These are phyloP conservation scores for Hypotaenidia okinawae DNA, from an alignment of 2,797 vertebrate genomes.

Conservation along the genomic window DNA sequence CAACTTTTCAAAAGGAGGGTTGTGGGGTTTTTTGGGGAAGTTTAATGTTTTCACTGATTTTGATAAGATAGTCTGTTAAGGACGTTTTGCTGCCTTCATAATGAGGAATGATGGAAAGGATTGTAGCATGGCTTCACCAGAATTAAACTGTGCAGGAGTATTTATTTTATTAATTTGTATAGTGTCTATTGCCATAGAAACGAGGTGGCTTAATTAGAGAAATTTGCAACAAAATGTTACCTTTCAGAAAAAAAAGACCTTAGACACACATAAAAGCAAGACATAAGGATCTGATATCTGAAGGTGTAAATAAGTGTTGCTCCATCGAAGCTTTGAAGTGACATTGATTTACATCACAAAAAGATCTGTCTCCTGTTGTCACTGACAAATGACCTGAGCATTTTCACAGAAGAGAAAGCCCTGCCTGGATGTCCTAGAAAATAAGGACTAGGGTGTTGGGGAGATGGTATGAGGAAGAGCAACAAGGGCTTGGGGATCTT, in stretches of 20 bases:
- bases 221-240: slow-evolving; percentile 41
- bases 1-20: slow-evolving; percentile 71
- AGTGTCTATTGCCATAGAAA: slow-evolving; percentile 28
- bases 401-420: slow-evolving; percentile 18
- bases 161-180: slow-evolving; percentile 45
- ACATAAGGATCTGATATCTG: slow-evolving; percentile 10
- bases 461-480: background rate
- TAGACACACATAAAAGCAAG: slow-evolving; percentile 20
- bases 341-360: slow-evolving; percentile 65
- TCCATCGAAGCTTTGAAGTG: slow-evolving; percentile 58
- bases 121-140: slow-evolving; percentile 32
- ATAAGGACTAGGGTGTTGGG: background rate
- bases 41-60: slow-evolving; percentile 73
- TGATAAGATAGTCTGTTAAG: slow-evolving; percentile 65
- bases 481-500: background rate
- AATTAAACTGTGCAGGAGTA: slow-evolving; percentile 16
- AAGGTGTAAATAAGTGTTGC: slow-evolving; percentile 52
- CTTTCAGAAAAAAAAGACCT: background rate
- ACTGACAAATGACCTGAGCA: slow-evolving; percentile 45
- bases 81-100: slow-evolving; percentile 64
- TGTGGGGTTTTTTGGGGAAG: slow-evolving; percentile 22
- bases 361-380: slow-evolving; percentile 49
- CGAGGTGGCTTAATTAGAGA: background rate
- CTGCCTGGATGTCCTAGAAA: slow-evolving; percentile 33
- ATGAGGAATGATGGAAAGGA: slow-evolving; percentile 41